Percentiles rank a stretch among this genome's conserved stretches.
Evolutionary conservation across 2,113 vertebrate species (phyloP).

Genomic region (Oostethus manadensis): DNA sequence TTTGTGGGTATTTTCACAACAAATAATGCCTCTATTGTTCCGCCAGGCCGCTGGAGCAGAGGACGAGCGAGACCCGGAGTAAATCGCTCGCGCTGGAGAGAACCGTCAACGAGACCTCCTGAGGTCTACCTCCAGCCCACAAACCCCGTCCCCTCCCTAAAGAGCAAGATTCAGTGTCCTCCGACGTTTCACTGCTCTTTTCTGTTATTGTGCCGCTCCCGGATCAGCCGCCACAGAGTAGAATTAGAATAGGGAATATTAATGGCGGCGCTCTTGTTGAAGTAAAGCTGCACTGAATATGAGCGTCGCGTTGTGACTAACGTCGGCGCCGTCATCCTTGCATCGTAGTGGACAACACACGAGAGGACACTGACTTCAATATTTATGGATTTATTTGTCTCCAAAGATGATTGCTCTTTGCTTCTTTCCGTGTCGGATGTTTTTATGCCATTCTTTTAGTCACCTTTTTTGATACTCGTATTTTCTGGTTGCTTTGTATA

Average conservation of each 20-base stretch:
- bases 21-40: no score
- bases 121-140: slow-evolving; percentile 24
- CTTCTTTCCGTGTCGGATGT: slow-evolving; percentile 45
- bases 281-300: slow-evolving; percentile 64
- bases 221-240: slow-evolving; percentile 31
- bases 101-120: slow-evolving; percentile 65
- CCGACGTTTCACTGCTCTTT: slow-evolving; percentile 32
- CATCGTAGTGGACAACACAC: slow-evolving; percentile 15
- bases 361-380: slow-evolving; percentile 55
- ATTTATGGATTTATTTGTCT: slow-evolving; percentile 54
- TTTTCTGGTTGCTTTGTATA: slow-evolving; percentile 41
- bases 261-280: slow-evolving; percentile 47
- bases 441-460: slow-evolving; percentile 52
- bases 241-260: slow-evolving; percentile 6
- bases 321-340: not conserved
- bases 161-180: slow-evolving; percentile 53
- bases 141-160: not conserved
- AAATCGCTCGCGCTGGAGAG: slow-evolving; percentile 61
- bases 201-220: slow-evolving; percentile 15
- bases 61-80: slow-evolving; percentile 41
- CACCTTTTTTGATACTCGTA: slow-evolving; percentile 47
- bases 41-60: slow-evolving; percentile 57
- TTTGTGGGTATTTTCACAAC: no score
- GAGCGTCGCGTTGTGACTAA: not conserved
- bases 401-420: slow-evolving; percentile 35